Conservation (phyloP, 2,797 vertebrate species). For the Podarcis lilfordi region DNA sequence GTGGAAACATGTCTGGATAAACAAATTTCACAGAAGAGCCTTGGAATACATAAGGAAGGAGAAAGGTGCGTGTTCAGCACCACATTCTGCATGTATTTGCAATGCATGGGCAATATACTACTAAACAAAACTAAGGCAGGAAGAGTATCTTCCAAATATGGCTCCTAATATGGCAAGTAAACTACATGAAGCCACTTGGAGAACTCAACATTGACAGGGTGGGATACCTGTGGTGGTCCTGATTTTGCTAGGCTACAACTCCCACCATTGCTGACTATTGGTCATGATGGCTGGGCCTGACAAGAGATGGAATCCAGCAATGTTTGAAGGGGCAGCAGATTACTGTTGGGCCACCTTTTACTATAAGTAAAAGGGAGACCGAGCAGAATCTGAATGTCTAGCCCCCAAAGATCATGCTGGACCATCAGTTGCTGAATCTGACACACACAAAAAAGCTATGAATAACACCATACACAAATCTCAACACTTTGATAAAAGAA, state of each 20-base stretch:
- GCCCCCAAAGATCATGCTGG: fast-evolving
- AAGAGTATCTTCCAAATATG: neutral
- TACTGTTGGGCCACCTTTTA: no score
- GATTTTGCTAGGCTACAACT: neutral
- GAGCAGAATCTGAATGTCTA: neutral
- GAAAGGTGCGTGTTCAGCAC: neutral
- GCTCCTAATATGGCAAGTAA: no score
- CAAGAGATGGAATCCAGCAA: neutral
- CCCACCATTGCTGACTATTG: neutral
- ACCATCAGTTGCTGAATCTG: neutral
- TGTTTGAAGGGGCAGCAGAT: neutral
- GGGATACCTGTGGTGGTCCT: neutral
- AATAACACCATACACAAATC: neutral
- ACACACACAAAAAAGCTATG: conserved; percentile 12
- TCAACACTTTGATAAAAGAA: neutral
- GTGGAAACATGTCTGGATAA: neutral
- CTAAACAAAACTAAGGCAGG: neutral
- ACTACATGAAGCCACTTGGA: neutral
- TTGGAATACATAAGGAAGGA: neutral
- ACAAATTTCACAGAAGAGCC: neutral
- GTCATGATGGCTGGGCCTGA: neutral
- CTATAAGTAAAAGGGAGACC: neutral
- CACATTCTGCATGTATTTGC: neutral
- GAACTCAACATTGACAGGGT: neutral
- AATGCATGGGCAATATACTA: neutral